Conservation (phyloP, 2,797 vertebrate genomes). For the Coluber constrictor region DNA sequence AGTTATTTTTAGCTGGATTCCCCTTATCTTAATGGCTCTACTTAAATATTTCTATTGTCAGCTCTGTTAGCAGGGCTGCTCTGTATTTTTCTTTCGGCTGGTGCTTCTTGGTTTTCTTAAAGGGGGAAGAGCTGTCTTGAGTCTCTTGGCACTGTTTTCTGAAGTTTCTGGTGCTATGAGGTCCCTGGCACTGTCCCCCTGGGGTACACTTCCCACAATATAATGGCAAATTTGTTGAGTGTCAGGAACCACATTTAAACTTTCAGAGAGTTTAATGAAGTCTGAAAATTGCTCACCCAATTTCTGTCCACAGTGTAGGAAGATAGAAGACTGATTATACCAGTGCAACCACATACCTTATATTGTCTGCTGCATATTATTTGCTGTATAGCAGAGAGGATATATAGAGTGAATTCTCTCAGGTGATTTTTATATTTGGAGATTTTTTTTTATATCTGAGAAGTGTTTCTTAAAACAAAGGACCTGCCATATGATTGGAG, state of each 20-base stretch:
- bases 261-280: not conserved
- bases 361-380: not conserved
- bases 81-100: too few species aligned
- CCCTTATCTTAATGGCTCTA: too few species aligned
- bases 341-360: not conserved
- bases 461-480: not conserved
- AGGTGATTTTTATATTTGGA: not conserved
- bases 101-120: too few species aligned
- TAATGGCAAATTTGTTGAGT: not conserved
- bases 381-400: not conserved
- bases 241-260: not conserved
- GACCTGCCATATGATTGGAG: not conserved
- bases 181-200: too few species aligned
- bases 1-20: too few species aligned
- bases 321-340: not conserved
- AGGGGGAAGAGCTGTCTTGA: too few species aligned
- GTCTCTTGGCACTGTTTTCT: too few species aligned
- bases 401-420: not conserved
- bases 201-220: too few species aligned
- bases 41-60: too few species aligned
- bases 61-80: too few species aligned
- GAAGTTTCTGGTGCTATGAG: too few species aligned
- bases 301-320: not conserved
- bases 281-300: not conserved
- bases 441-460: not conserved